These are phyloP conservation scores for Siniperca knerii DNA, from an alignment of 2,113 vertebrate species.

Conservation along the genomic window DNA sequence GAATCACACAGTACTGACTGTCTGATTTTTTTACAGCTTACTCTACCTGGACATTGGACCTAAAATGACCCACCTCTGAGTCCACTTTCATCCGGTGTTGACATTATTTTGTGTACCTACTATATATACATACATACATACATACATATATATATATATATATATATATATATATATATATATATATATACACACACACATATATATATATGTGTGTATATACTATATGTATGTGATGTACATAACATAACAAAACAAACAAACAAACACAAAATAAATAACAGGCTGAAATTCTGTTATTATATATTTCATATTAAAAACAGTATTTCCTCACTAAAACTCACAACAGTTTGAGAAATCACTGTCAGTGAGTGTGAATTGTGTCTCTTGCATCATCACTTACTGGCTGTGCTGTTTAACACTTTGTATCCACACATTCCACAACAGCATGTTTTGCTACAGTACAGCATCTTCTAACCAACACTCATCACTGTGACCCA, in stretches of 20 bases:
- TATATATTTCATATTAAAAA: neutral
- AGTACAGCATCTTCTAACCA: slow-evolving; percentile 21
- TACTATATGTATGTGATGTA: neutral
- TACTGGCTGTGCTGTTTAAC: slow-evolving; percentile 5
- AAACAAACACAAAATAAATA: neutral
- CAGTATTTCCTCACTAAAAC: neutral
- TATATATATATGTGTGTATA: no score
- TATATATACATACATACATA: no score
- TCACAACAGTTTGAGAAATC: neutral
- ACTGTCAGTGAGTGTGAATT: neutral
- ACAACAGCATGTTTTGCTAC: neutral
- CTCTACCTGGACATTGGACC: neutral
- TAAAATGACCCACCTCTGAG: neutral
- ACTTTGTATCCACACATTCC: neutral
- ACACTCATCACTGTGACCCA: slow-evolving; percentile 58
- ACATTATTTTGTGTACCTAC: neutral
- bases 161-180: no score
- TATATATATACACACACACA: no score
- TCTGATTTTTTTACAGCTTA: neutral
- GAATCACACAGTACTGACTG: neutral
- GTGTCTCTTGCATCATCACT: neutral
- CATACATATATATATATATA: no score
- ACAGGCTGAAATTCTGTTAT: neutral
- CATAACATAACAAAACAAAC: neutral
- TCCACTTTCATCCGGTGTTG: neutral